Conservation (phyloP, 2,888 invertebrate genomes). For the Clistopyga incitator region DNA sequence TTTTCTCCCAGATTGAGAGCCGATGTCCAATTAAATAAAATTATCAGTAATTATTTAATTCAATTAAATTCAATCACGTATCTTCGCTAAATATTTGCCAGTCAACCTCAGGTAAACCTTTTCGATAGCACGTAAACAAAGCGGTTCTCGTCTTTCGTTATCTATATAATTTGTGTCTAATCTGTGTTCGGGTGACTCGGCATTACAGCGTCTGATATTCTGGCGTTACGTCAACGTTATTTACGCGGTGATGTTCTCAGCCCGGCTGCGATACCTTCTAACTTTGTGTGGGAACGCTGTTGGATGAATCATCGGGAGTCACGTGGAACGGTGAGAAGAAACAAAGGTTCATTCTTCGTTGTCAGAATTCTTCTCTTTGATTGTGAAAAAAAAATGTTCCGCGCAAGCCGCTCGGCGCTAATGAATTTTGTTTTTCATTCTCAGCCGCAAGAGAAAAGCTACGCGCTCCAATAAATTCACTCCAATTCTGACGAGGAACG, state of each 20-base stretch:
- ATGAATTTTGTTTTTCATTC: constrained; percentile 1
- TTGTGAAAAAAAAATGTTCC: too few relatives aligned
- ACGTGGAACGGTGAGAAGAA: constrained; percentile 43
- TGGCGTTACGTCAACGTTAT: constrained; percentile 54
- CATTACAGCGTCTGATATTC: constrained; percentile 18
- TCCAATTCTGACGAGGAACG: background rate
- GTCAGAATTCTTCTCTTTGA: constrained; percentile 8
- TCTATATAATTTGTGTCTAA: constrained; percentile 6
- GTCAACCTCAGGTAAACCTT: background rate
- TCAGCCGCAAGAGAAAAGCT: background rate
- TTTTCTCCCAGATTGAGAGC: too few relatives aligned
- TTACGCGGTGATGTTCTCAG: constrained; percentile 41
- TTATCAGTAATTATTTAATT: too few relatives aligned
- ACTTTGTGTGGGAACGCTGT: constrained; percentile 50
- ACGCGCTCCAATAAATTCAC: constrained; percentile 22
- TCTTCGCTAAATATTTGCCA: background rate
- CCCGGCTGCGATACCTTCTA: constrained; percentile 39
- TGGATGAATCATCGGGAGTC: constrained; percentile 52
- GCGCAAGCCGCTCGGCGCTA: too few relatives aligned
- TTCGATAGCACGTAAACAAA: background rate
- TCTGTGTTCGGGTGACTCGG: constrained; percentile 42
- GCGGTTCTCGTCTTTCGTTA: background rate
- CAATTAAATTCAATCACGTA: background rate
- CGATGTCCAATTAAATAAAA: too few relatives aligned
- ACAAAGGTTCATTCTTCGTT: constrained; percentile 42